phyloP scores from a whole-genome alignment of 1,140 invertebrate genomes.

The Eriocheir sinensis region DNA sequence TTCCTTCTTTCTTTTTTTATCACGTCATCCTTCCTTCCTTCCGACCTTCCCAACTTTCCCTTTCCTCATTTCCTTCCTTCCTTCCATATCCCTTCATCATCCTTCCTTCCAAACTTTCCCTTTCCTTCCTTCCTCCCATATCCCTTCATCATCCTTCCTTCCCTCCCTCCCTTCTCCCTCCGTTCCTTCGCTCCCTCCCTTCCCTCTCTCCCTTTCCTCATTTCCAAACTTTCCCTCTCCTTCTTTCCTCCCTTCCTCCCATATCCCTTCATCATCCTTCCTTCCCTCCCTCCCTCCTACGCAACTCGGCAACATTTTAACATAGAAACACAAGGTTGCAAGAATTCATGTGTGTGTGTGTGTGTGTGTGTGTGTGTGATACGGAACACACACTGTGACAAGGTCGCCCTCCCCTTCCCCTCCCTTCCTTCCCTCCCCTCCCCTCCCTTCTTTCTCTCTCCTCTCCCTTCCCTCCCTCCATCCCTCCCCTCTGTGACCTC shows the following conservation, averaged over 20 bases:
- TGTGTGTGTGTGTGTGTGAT: not conserved
- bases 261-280: too few relatives aligned
- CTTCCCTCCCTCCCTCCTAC: too few relatives aligned
- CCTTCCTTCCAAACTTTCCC: too few relatives aligned
- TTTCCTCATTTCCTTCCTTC: too few relatives aligned
- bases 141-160: too few relatives aligned
- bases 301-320: not conserved
- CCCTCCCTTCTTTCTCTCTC: not conserved
- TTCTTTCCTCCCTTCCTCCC: not conserved
- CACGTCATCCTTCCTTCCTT: too few relatives aligned
- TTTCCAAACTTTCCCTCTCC: not conserved
- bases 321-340: not conserved
- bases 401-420: not conserved
- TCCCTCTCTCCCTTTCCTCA: not conserved
- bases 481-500: not conserved
- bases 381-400: not conserved
- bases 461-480: not conserved
- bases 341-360: not conserved
- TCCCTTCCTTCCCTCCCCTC: too few relatives aligned
- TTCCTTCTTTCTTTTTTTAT: not conserved
- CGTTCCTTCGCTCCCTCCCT: not conserved
- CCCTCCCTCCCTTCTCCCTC: too few relatives aligned
- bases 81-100: too few relatives aligned
- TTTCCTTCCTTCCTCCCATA: too few relatives aligned
- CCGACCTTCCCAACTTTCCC: too few relatives aligned